Percentiles rank a stretch among this genome's conserved stretches.
These are phyloP conservation scores for Lepus townsendii DNA, from an alignment of 2,797 vertebrate genomes.

Conservation along the genomic window DNA sequence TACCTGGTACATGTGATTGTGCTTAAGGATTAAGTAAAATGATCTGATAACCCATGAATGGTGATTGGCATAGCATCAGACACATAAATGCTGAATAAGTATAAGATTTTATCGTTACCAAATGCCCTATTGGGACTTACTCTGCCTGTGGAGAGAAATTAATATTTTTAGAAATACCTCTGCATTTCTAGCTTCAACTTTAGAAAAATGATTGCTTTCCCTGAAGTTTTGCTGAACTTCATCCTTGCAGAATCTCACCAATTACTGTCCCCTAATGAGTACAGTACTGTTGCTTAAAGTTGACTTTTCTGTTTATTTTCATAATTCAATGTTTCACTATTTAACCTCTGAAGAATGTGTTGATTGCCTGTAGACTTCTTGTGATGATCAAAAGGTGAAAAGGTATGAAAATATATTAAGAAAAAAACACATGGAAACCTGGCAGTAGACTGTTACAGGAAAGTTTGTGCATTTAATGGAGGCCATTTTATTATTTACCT, in stretches of 20 bases:
- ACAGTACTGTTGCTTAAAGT: neutral
- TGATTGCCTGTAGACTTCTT: constrained; percentile 31
- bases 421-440: neutral
- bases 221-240: neutral
- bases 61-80: neutral
- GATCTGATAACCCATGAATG: neutral
- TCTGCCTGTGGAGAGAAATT: neutral
- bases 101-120: neutral
- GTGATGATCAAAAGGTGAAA: constrained; percentile 3
- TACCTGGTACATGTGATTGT: neutral
- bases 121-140: neutral
- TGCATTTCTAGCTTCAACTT: constrained; percentile 2
- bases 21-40: constrained; percentile 1
- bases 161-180: constrained; percentile 42
- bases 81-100: constrained; percentile 20
- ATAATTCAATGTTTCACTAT: neutral
- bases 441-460: neutral
- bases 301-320: constrained; percentile 36
- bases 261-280: neutral
- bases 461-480: constrained; percentile 68
- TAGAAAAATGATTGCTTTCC: constrained; percentile 16
- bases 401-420: neutral
- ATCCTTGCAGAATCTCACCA: neutral
- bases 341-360: neutral
- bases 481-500: constrained; percentile 58